Base-by-base conservation (phyloP, 2,797 vertebrate genomes). In the Silurus lanzhouensis region DNA sequence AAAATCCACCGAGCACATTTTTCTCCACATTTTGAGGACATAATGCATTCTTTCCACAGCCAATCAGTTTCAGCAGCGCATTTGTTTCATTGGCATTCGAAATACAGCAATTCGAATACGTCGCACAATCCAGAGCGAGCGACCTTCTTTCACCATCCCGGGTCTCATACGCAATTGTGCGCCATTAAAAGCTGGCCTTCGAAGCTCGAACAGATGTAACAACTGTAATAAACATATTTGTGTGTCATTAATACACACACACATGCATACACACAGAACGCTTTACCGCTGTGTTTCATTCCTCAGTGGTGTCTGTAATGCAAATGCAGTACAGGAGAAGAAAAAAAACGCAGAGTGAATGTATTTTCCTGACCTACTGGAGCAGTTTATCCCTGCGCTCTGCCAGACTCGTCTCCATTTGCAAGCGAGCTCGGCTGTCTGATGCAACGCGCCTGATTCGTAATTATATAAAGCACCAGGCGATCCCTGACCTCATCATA, bases 401-500 rank as follows among this genome's bases (percentile, higher is more conserved):
- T 64, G 57, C 13, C 1, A 70, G 68, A 81, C 82, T 64, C 44
- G 76, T 83, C 27, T 78, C 48, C 61, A 83, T 82, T 61, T 38
- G n/a, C 68, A 88, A 83, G 63, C 72, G 74, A 55, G 67, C 75
- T 71, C 14, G 31, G 31, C 70, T 48, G 81, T 83, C 79, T 84
- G 75, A 10, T 61, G 67, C 57, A 83, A 84, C 13, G n/a, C 9
- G 31, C 6, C 31, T 81, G 17, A 77, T 38, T 64, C 81, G 31
- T 88, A 85, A 87, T 88, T 88, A 87, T 70, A 81, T 80, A 63
- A 83, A 68, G 52, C 25, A 19, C 19, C 83, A 63, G 64, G 58
- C 79, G 71, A 84, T 85, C 84, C 83, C 80, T 83, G 86, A 81
- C 90, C 84, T 84, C 71, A 31, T 89, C 87, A 87, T 76, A 64